These are phyloP conservation scores for Ectemnius lituratus DNA, from an alignment of 2,888 invertebrate genomes.

Conservation along the genomic window DNA sequence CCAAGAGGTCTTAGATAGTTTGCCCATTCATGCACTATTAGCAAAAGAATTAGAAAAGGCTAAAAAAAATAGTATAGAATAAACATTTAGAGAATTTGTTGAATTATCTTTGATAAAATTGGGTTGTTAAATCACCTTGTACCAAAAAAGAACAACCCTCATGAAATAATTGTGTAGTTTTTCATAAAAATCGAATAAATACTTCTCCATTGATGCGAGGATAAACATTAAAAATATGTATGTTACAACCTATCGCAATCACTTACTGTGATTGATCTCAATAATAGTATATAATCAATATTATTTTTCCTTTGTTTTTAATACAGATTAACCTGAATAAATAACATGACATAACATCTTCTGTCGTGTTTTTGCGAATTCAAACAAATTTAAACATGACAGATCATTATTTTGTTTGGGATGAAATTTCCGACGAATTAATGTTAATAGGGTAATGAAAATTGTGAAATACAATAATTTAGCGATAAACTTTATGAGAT, in stretches of 20 bases:
- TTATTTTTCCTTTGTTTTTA: too few species aligned
- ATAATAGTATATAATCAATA: too few species aligned
- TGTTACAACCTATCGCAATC: too few species aligned
- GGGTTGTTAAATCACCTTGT: too few species aligned
- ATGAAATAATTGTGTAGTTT: too few species aligned
- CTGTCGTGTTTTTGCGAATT: too few species aligned
- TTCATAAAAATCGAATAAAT: too few species aligned
- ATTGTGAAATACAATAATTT: conserved; percentile 6
- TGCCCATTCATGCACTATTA: conserved; percentile 57
- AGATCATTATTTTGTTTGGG: conserved; percentile 67
- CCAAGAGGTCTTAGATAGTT: conserved; percentile 70
- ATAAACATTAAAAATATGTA: too few species aligned
- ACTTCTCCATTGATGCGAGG: too few species aligned
- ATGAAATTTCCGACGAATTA: conserved; percentile 62
- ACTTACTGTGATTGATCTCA: too few species aligned
- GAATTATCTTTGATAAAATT: too few species aligned
- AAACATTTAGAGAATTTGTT: conserved; percentile 37
- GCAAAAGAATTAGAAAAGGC: not conserved
- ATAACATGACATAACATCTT: not conserved
- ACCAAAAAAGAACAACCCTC: too few species aligned
- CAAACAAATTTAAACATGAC: conserved; percentile 49
- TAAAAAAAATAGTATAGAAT: conserved; percentile 8
- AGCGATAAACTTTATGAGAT: not conserved
- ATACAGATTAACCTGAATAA: conserved; percentile 3
- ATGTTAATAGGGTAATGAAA: conserved; percentile 60